Percentiles rank a stretch among this genome's conserved stretches.
These are phyloP conservation scores for Pachyuromys duprasi DNA, from an alignment of 2,797 vertebrate species.

Conservation along the genomic window DNA sequence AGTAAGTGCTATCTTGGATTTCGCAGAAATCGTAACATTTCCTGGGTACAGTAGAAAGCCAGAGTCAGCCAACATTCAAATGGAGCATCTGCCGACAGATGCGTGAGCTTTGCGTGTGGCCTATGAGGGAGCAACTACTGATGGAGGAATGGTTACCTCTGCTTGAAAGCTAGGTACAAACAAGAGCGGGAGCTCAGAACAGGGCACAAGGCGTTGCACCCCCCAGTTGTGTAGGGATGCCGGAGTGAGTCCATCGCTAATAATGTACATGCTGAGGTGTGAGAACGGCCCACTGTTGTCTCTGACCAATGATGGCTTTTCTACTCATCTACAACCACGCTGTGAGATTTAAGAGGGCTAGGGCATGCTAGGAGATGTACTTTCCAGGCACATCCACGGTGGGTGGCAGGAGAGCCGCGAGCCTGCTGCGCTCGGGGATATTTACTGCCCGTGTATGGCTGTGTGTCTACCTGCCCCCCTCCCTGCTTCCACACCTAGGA, in stretches of 20 bases:
- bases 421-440: rapidly evolving
- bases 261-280: not conserved
- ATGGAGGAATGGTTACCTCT: not conserved
- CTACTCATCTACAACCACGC: not conserved
- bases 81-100: not conserved
- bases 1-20: not conserved
- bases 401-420: rapidly evolving
- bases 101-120: not conserved
- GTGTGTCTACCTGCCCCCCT: not conserved
- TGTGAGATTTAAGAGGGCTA: not conserved
- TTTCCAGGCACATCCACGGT: rapidly evolving
- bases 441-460: rapidly evolving
- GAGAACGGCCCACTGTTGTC: not conserved
- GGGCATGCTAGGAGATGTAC: not conserved
- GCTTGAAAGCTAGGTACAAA: not conserved
- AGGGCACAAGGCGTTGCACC: not conserved
- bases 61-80: not conserved
- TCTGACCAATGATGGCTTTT: not conserved
- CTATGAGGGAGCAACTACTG: not conserved
- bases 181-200: not conserved
- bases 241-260: not conserved
- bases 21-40: not conserved
- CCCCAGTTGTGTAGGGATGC: not conserved
- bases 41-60: not conserved
- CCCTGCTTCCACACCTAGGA: not conserved